phyloP scores from a whole-genome alignment of 2,797 vertebrate species.

The Sylvia borin region DNA sequence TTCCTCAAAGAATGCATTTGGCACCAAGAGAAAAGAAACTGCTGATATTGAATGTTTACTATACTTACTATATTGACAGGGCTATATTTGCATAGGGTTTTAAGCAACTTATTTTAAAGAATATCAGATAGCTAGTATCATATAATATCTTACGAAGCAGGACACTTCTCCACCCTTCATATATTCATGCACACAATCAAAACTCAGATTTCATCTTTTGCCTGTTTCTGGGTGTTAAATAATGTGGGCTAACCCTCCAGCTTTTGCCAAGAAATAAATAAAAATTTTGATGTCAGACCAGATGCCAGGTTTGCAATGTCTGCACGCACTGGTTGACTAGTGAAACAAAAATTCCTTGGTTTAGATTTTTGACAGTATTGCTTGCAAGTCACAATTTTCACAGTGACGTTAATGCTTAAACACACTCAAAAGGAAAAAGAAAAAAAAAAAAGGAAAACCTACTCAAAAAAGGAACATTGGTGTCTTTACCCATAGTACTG shows the following conservation, averaged over 20 bases:
- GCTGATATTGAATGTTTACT: background rate
- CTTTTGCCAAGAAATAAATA: conserved; percentile 17
- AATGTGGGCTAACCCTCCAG: background rate
- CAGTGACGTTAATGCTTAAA: background rate
- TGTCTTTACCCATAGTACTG: background rate
- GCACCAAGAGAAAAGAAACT: background rate
- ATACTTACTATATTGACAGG: background rate
- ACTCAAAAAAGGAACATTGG: background rate
- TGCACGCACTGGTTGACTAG: background rate
- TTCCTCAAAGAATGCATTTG: background rate
- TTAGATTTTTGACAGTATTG: background rate
- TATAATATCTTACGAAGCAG: background rate
- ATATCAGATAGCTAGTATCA: background rate
- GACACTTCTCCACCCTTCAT: background rate
- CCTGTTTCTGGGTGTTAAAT: background rate
- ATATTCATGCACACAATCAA: background rate
- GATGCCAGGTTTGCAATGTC: background rate
- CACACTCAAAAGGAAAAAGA: background rate
- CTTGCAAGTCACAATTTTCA: conserved; percentile 1
- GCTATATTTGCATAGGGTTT: rapidly evolving
- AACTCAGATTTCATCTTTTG: background rate
- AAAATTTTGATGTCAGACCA: conserved; percentile 12
- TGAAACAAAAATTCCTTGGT: background rate
- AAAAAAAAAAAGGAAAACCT: background rate
- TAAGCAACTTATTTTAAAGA: background rate